Evolutionary conservation across 2,888 invertebrate species (phyloP).

Genomic region (Volucella bombylans): DNA sequence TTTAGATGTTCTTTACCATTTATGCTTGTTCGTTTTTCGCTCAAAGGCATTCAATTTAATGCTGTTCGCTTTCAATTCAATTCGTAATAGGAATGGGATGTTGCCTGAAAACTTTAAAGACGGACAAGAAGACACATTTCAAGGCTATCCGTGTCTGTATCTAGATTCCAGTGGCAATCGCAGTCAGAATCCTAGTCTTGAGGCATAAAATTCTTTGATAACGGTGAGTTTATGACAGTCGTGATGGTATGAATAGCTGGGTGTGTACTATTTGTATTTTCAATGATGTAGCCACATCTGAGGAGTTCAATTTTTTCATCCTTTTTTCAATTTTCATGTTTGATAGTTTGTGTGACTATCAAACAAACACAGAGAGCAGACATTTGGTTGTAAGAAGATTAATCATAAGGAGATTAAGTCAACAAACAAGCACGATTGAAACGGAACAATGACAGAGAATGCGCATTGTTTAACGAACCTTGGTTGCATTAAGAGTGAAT

Average conservation of each 20-base stretch:
- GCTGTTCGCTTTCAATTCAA: slow-evolving; percentile 44
- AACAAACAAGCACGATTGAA: slow-evolving; percentile 1
- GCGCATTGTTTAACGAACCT: too few relatives aligned
- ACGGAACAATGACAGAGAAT: background rate
- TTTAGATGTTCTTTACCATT: background rate
- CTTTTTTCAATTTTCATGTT: background rate
- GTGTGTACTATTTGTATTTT: background rate
- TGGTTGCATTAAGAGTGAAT: too few relatives aligned
- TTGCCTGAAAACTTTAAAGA: background rate
- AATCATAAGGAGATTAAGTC: slow-evolving; percentile 28
- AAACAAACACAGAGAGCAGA: background rate
- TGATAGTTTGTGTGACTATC: slow-evolving; percentile 17
- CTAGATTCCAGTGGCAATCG: too few relatives aligned
- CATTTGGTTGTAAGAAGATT: background rate
- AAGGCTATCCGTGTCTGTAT: slow-evolving; percentile 20
- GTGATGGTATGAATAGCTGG: background rate
- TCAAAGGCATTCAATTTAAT: slow-evolving; percentile 50
- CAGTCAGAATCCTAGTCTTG: too few relatives aligned
- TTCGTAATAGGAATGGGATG: background rate
- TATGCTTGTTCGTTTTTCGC: background rate
- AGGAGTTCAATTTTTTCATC: slow-evolving; percentile 18
- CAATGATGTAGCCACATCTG: slow-evolving; percentile 4
- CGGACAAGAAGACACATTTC: background rate
- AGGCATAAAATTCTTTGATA: slow-evolving; percentile 33
- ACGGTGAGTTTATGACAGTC: slow-evolving; percentile 26